phyloP scores from a whole-genome alignment of 2,113 vertebrate genomes.

The Aphyosemion australe region DNA sequence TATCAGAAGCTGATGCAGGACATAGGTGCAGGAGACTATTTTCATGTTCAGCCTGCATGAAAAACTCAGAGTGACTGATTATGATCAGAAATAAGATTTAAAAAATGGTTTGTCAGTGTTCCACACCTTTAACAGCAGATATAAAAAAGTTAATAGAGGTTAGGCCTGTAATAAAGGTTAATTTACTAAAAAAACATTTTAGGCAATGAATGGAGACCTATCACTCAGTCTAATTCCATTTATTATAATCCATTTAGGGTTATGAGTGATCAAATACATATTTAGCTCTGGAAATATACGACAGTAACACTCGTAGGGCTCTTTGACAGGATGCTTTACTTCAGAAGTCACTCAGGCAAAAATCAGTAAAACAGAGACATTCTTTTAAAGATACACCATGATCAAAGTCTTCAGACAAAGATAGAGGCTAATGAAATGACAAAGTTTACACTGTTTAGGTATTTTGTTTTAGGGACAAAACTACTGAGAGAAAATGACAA shows the following conservation, averaged over 20 bases:
- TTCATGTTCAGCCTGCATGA: too few relatives aligned
- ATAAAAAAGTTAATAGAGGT: too few relatives aligned
- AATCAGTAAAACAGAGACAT: conserved; percentile 8
- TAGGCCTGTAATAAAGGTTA: not conserved
- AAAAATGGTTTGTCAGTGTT: too few relatives aligned
- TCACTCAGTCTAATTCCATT: not conserved
- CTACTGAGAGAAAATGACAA: conserved; percentile 30
- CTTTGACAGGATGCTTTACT: conserved; percentile 4
- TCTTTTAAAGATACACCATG: conserved; percentile 18
- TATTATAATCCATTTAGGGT: not conserved
- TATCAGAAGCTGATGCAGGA: too few relatives aligned
- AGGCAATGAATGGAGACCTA: not conserved
- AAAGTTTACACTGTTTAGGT: conserved; percentile 8
- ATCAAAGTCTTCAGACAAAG: conserved; percentile 46
- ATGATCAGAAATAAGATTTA: too few relatives aligned
- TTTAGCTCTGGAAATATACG: not conserved
- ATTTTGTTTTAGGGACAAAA: conserved; percentile 21
- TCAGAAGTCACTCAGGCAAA: conserved; percentile 10
- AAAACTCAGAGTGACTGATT: too few relatives aligned
- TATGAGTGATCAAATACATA: not conserved
- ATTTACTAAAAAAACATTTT: not conserved
- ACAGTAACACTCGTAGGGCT: conserved; percentile 2
- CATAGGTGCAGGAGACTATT: too few relatives aligned
- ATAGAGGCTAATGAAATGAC: conserved; percentile 54
- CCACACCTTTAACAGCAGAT: too few relatives aligned